A percentile compares a stretch with the other conserved stretches of the same genome.
Conservation (phyloP, 2,888 invertebrate genomes). For the Camponotus fellah region DNA sequence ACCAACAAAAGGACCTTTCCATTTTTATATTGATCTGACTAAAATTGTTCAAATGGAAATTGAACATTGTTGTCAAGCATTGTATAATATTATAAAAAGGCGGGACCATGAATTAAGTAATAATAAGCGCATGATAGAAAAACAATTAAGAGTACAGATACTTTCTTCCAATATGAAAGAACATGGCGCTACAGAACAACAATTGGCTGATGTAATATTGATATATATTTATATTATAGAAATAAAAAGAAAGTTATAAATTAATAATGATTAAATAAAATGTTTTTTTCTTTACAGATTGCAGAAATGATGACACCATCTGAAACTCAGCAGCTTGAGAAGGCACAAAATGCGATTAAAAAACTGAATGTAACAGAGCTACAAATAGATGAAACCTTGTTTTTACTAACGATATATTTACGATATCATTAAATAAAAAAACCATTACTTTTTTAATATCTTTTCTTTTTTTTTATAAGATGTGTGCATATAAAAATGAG, state of each 20-base stretch:
- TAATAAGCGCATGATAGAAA: slow-evolving; percentile 94
- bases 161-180: slow-evolving; percentile 93
- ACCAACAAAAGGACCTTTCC: slow-evolving; percentile 93
- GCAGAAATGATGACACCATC: slow-evolving; percentile 95
- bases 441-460: neutral
- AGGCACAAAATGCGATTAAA: slow-evolving; percentile 91
- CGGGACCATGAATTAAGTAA: slow-evolving; percentile 89
- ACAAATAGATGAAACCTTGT: slow-evolving; percentile 93
- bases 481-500: slow-evolving; percentile 15
- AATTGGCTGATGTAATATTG: slow-evolving; percentile 89
- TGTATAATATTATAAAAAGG: slow-evolving; percentile 90
- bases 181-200: slow-evolving; percentile 92
- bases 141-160: slow-evolving; percentile 94
- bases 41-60: slow-evolving; percentile 90
- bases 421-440: slow-evolving; percentile 86
- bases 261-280: slow-evolving; percentile 5
- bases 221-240: neutral
- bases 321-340: slow-evolving; percentile 91
- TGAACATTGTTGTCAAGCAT: slow-evolving; percentile 91
- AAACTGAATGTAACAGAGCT: slow-evolving; percentile 93
- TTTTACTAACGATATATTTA: slow-evolving; percentile 93
- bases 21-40: slow-evolving; percentile 91
- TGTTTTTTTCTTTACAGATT: slow-evolving; percentile 87
- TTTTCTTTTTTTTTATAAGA: neutral
- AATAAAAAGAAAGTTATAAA: neutral